Evolutionary conservation across 2,888 invertebrate genomes (phyloP).

Genomic region (Camponotus fellah): DNA sequence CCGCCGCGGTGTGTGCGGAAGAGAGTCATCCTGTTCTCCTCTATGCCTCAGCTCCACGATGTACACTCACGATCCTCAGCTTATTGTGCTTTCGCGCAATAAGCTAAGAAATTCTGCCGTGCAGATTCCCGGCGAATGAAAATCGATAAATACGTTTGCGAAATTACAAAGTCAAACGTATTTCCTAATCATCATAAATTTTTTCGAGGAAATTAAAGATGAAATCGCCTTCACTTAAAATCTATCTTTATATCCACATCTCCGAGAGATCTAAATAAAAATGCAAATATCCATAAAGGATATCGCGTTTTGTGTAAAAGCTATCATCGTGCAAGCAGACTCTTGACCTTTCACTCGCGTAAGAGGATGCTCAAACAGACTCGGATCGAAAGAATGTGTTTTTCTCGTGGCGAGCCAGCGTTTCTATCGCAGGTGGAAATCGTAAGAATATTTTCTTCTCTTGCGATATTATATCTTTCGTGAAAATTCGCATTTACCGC

Average conservation of each 20-base stretch:
- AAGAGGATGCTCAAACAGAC: conserved; percentile 17
- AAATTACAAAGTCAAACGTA: conserved; percentile 11
- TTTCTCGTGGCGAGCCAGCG: background rate
- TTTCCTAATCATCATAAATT: background rate
- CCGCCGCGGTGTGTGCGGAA: conserved; percentile 2
- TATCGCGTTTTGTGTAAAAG: conserved; percentile 15
- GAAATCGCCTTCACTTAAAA: conserved; percentile 15
- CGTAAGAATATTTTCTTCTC: conserved; percentile 20
- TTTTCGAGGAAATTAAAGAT: background rate
- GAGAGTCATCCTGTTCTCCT: conserved; percentile 7
- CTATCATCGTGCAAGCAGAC: conserved; percentile 23
- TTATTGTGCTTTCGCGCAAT: conserved; percentile 8
- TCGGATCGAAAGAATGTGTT: conserved; percentile 34
- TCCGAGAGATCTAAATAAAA: background rate
- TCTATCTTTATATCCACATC: background rate
- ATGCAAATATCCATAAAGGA: conserved; percentile 5
- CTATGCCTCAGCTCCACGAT: conserved; percentile 25
- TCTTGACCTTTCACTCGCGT: conserved; percentile 7
- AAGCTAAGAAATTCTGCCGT: conserved; percentile 52
- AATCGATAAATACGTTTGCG: conserved; percentile 49
- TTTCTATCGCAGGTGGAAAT: conserved; percentile 8
- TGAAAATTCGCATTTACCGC: background rate
- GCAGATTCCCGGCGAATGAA: conserved; percentile 57
- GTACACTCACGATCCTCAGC: conserved; percentile 41
- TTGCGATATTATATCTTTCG: conserved; percentile 20